Base-by-base conservation (phyloP, 2,888 invertebrate species). In the Disparrhopalites patrizii region DNA sequence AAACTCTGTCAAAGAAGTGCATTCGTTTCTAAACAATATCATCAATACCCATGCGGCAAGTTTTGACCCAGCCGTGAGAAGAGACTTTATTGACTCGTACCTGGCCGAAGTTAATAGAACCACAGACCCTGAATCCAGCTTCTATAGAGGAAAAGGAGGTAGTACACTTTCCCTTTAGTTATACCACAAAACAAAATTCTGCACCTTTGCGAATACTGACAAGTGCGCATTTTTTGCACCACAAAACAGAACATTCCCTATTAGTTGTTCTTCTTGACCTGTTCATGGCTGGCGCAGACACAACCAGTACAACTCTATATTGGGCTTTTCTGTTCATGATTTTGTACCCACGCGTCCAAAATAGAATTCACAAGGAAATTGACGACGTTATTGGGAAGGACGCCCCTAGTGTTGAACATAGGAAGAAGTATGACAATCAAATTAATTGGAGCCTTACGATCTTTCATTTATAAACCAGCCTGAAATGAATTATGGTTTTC, bases 261-360 rank as follows among this genome's bases (percentile, higher is more conserved):
- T 61, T 75, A 10, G 73, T 73, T 5, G 69, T 73, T 5, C 63
- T 76, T 20, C 63, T 74, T 38, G 76, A 77, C 57, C 63, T 77
- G 23, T 76, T 77, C 56, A 73, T 72, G 69, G 76, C 76, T 20
- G 76, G 76, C 2, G 73, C 74, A 2, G 77, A 77, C 33, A 77
- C 76, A 20, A 76, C 75, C 1, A 76, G 76, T 33, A 73, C 73
- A 18, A 72, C 75, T 1, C 65, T 77, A 1, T 71, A 73, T 13
- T 77, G 74, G 69, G 73, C 75, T 5, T 69, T 78, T 38, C 72
- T 78, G 28, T 76, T 75, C 38, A 75, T 77, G 72, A 74, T 77
- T 25, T 69, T 74, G 4, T 65, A 76, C 66, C 75, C 71, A 13
- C 71, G 76, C 15, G 73, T 77, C 1, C 77, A 77, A 63, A 31